Evolutionary conservation across 92 coral and sea anemone genomes (phyloP), one percentile per base, ranked within the genome.

Genomic region (Porites evermanni): DNA sequence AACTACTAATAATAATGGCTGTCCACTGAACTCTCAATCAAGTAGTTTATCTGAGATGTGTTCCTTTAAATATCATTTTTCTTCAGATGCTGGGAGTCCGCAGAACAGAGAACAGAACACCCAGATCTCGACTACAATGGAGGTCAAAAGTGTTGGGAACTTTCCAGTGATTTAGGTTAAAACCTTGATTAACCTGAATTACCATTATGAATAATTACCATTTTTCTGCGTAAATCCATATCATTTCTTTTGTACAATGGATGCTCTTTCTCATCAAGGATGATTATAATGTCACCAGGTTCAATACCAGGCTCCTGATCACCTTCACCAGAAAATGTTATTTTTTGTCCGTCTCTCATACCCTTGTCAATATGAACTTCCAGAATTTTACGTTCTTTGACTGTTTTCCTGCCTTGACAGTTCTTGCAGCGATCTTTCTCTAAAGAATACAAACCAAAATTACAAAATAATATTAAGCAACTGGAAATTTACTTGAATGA

Each of bases 301-400:
- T 90, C 91, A 44, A 93, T 71, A 18, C 92, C 96, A 16, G 99
- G 99, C 18, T 97, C 99, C 60, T 97, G 97, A 80, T 97, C 99
- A 20, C 98, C 99, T 59, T 97, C 99, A 8, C 94, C 90, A 20
- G 78, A 84, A 90, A 97, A 97, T 14, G 98, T 91, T 44, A 91
- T 97, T 74, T 93, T 97, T 74, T 97, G 98, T 4, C 99, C 98
- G 87, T 97, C 99, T 82, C 83, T 95, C 99, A 97, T 97, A 8
- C 99, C 99, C 59, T 91, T 91, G 60, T 88, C 97, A 59, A 97
- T 80, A 64, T 93, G 97, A 67, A 97, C 99, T 81, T 97, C 99
- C 17, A 97, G 95, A 79, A 97, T 93, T 89, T 97, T 97, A 5
- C 98, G 96, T 80, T 97, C 99, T 53, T 96, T 87, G 13, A 85